phyloP scores from a whole-genome alignment of 2,888 invertebrate genomes.

The Argyresthia goedartella region DNA sequence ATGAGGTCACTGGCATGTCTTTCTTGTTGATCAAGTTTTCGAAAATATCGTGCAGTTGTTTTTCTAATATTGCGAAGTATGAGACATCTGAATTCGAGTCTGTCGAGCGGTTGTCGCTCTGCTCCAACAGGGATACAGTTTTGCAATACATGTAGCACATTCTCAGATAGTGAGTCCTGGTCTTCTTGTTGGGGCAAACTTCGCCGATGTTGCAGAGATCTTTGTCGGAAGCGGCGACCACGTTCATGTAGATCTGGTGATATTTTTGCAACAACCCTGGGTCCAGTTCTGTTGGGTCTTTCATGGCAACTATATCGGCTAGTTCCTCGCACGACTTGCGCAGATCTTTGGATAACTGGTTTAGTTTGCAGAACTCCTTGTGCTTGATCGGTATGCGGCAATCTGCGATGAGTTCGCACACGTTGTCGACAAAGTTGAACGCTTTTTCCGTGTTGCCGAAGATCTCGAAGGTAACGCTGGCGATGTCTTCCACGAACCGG shows the following conservation, averaged over 20 bases:
- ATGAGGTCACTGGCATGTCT: slow-evolving; percentile 74
- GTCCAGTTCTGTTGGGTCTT: slow-evolving; percentile 28
- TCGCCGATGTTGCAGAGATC: slow-evolving; percentile 54
- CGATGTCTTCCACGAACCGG: slow-evolving; percentile 59
- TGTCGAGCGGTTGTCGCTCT: slow-evolving; percentile 34
- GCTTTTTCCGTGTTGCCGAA: slow-evolving; percentile 59
- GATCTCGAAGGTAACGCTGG: slow-evolving; percentile 61
- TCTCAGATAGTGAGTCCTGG: slow-evolving; percentile 57
- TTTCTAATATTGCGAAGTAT: slow-evolving; percentile 65
- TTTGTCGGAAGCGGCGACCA: slow-evolving; percentile 57
- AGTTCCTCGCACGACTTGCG: slow-evolving; percentile 63
- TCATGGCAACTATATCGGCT: slow-evolving; percentile 33
- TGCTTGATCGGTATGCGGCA: slow-evolving; percentile 60
- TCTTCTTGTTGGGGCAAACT: slow-evolving; percentile 44
- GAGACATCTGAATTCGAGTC: slow-evolving; percentile 33
- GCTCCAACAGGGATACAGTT: slow-evolving; percentile 64
- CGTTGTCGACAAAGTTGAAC: slow-evolving; percentile 52
- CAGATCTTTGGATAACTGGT: slow-evolving; percentile 55
- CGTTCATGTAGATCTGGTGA: slow-evolving; percentile 64
- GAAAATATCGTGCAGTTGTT: slow-evolving; percentile 71
- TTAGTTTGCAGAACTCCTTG: slow-evolving; percentile 60
- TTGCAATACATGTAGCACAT: slow-evolving; percentile 72
- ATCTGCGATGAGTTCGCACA: slow-evolving; percentile 52
- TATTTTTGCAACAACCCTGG: slow-evolving; percentile 47
- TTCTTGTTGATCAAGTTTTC: slow-evolving; percentile 78